Evolutionary conservation across 2,888 invertebrate species (phyloP), one percentile per base, ranked within the genome.

Genomic region (Drepanosiphum platanoidis): DNA sequence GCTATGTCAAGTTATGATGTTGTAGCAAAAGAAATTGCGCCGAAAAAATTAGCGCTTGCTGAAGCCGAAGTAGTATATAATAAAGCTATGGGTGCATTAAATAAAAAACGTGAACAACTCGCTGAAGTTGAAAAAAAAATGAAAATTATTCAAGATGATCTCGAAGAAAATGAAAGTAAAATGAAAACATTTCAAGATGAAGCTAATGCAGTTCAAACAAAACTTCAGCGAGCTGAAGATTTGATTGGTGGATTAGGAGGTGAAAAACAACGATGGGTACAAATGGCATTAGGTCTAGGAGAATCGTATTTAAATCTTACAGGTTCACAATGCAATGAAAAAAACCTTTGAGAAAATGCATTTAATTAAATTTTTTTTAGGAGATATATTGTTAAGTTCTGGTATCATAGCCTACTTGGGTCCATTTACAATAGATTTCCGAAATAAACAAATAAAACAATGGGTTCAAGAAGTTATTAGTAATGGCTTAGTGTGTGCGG

Each of bases 1-100:
- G 98, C 98, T 0, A 94, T 99, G 90, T 95, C 97, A 1, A 95
- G 97, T 88, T 99, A 98, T 89, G 97, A 98, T 90, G 94, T 94
- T 88, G 97, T 98, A 3, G 96, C 97, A 0, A 95, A 95, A 90
- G 93, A 96, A 15, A 94, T 97, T 34, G 97, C 97, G 1, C 99
- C 99, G 0, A 99, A 98, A 91, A 96, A 96, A 89, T 92, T 93
- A 88, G 95, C 96, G n/a, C 90, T 99, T 87, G 95, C 94, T 0
- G 94, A 93, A 87, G 98, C 98, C 1, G 96, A 98, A 89, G 93
- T 92, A 0, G 93, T 94, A 64, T 95, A 96, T 89, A 92, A 94
- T 88, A 91, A 90, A 36, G 93, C 93, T 87, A 93, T 97, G 86
- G 92, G 90, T 88, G 95, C 95, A 90, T 93, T 92, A 42, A 90